Percentiles rank a stretch among this genome's conserved stretches.
These are phyloP conservation scores for Myotis lucifugus DNA, from an alignment of 2,113 vertebrate species.

Conservation along the genomic window DNA sequence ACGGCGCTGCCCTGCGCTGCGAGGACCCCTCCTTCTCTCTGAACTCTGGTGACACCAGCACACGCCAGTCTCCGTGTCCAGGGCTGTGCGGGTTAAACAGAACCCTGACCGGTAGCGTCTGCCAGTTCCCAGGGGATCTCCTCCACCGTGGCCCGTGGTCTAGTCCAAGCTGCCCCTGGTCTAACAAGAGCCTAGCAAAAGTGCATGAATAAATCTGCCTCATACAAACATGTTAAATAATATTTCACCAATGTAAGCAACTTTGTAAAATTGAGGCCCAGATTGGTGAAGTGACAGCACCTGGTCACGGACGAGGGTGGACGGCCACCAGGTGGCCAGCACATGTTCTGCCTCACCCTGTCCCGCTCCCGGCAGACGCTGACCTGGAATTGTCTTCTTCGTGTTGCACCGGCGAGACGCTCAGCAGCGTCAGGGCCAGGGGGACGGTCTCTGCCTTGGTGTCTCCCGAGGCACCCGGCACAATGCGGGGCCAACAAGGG, in stretches of 20 bases:
- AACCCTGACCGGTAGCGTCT: not conserved
- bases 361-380: not conserved
- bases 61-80: not conserved
- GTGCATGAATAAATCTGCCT: not conserved
- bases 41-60: accelerated
- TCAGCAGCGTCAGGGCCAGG: not conserved
- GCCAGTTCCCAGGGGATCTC: not conserved
- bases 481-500: not conserved
- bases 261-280: not conserved
- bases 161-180: not conserved
- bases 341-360: not conserved
- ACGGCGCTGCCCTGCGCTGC: accelerated
- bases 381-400: not conserved
- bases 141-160: too few relatives aligned
- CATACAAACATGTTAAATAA: not conserved
- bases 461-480: not conserved
- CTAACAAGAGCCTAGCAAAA: not conserved
- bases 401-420: not conserved
- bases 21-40: not conserved
- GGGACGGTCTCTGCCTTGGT: not conserved
- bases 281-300: not conserved
- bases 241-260: not conserved
- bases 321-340: too few relatives aligned
- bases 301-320: not conserved
- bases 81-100: not conserved